Percentiles rank a stretch among this genome's conserved stretches.
Conservation (phyloP, 2,888 invertebrate genomes). For the Latrodectus hesperus region DNA sequence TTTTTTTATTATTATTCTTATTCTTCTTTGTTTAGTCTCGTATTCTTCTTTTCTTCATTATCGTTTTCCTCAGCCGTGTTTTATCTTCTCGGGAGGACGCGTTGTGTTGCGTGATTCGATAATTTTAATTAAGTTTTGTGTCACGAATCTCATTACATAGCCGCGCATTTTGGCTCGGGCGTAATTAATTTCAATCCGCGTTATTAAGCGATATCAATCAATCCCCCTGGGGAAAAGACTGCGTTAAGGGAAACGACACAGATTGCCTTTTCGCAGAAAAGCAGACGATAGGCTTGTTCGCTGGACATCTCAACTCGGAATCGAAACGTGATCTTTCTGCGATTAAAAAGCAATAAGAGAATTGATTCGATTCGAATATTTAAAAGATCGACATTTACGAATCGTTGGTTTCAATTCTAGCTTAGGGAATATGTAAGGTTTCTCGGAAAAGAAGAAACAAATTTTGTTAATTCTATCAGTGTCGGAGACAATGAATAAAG, state of each 20-base stretch:
- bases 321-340: background rate
- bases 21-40: background rate
- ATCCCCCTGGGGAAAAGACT: slow-evolving; percentile 17
- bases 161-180: slow-evolving; percentile 14
- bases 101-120: slow-evolving; percentile 48
- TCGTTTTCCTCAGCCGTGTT: slow-evolving; percentile 6
- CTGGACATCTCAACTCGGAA: slow-evolving; percentile 32
- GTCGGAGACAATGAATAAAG: too few species aligned
- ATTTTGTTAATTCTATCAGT: too few species aligned
- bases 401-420: background rate
- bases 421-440: background rate
- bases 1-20: background rate
- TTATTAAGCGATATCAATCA: slow-evolving; percentile 67
- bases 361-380: slow-evolving; percentile 22
- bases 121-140: slow-evolving; percentile 66
- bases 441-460: background rate
- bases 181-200: slow-evolving; percentile 66
- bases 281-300: slow-evolving; percentile 1
- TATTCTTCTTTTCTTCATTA: slow-evolving; percentile 11
- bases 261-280: slow-evolving; percentile 15
- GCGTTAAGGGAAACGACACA: slow-evolving; percentile 17
- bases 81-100: slow-evolving; percentile 34
- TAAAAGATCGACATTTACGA: slow-evolving; percentile 4
- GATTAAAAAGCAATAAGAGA: slow-evolving; percentile 40
- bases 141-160: slow-evolving; percentile 61